Base-by-base conservation (phyloP, 92 coral and sea anemone genomes). In the Siderastrea siderea region DNA sequence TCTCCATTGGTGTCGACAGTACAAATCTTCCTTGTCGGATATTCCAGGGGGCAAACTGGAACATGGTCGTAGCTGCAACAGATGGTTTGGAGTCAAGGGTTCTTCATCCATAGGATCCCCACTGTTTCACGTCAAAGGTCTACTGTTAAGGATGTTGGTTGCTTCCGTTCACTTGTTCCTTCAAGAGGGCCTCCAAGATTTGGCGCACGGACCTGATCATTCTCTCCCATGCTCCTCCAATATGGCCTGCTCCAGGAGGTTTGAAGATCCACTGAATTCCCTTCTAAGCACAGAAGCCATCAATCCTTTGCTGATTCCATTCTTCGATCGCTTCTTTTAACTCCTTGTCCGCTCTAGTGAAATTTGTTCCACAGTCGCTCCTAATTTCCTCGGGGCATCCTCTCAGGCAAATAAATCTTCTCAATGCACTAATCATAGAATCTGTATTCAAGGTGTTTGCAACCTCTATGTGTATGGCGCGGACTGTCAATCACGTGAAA, bases 291-390 rank as follows among this genome's bases (percentile, higher is more conserved):
- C 68, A 88, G 66, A 70, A 53, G 52, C 49, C 75, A 26, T 62
- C 55, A 45, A 91, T 82, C 85, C 67, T 72, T 3, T 48, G 74
- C 12, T 85, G 89, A 71, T 90, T 89, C 94, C 97, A 91, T 52
- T 46, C 63, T 61, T 68, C 49, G 1, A 94, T 6, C 38, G 93
- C 89, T 55, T 85, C 89, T 7, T 50, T 77, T 45, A 91, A 9
- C 75, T 94, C 96, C 50, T 69, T 87, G 3, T 93, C 90, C 3
- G 88, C 92, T 7, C 93, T 84, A 45, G 83, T 93, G 57, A 90
- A 83, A 55, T 90, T 93, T 7, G 88, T 90, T 51, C 96, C 96
- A 69, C 75, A 72, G 57, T 91, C 95, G 68, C 95, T 94, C 43
- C 82, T 66, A 17, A 94, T 88, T 38, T 76, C 79, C 73, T 49